A percentile compares a stretch with the other conserved stretches of the same genome.
Conservation (phyloP, 2,888 invertebrate species). For the Dione juno region DNA sequence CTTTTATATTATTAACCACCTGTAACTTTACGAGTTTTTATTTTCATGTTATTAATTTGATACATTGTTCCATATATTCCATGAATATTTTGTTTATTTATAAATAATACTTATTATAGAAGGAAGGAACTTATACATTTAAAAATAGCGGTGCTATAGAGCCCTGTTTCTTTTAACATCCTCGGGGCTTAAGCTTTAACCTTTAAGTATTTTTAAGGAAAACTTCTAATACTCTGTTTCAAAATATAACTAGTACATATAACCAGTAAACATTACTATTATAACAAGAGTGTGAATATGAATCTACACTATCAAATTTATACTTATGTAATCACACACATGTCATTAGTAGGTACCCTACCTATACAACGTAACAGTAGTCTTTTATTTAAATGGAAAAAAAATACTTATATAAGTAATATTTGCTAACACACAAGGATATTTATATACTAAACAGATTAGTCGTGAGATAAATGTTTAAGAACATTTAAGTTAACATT, state of each 20-base stretch:
- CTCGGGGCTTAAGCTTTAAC: no score
- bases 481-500: neutral
- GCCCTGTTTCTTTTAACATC: no score
- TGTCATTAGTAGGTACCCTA: neutral
- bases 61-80: no score
- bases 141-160: no score
- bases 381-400: neutral
- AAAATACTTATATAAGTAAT: neutral
- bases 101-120: no score
- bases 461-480: neutral
- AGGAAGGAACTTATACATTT: no score
- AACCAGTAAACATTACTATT: no score
- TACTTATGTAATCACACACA: no score
- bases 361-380: neutral
- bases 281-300: neutral
- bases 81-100: no score
- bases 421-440: neutral
- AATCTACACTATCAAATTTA: neutral
- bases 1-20: constrained; percentile 44
- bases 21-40: neutral
- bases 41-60: neutral
- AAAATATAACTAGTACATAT: no score
- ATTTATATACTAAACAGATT: neutral
- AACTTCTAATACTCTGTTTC: no score
- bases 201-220: no score